Evolutionary conservation across 1,140 invertebrate species (phyloP).

Genomic region (Leucophenga varia): DNA sequence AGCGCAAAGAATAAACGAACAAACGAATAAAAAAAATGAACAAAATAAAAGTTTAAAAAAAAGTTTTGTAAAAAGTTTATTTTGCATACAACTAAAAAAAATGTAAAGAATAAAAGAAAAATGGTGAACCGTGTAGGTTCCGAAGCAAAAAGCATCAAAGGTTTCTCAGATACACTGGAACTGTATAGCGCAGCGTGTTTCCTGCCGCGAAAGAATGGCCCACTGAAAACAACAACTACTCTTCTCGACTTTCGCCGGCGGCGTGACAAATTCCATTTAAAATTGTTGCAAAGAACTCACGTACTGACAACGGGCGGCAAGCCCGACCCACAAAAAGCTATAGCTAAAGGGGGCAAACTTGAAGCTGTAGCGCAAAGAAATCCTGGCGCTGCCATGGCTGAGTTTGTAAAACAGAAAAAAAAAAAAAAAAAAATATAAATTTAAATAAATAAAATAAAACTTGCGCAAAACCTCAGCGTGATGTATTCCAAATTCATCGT

Average conservation of each 20-base stretch:
- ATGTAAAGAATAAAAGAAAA: too few relatives aligned
- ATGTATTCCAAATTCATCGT: slow-evolving; percentile 29
- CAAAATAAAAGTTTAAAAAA: slow-evolving; percentile 10
- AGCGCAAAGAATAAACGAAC: slow-evolving; percentile 8
- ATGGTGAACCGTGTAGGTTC: background rate
- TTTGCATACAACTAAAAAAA: slow-evolving; percentile 38
- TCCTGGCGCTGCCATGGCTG: too few relatives aligned
- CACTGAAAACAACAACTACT: slow-evolving; percentile 18
- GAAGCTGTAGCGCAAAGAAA: too few relatives aligned
- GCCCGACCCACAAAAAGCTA: background rate
- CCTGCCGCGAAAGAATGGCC: too few relatives aligned
- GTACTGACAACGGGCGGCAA: slow-evolving; percentile 17
- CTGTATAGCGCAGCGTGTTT: too few relatives aligned
- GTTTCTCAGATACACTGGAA: too few relatives aligned
- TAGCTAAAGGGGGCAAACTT: too few relatives aligned
- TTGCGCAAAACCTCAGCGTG: slow-evolving; percentile 43
- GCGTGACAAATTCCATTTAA: slow-evolving; percentile 56
- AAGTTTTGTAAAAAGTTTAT: slow-evolving; percentile 49
- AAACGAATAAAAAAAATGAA: slow-evolving; percentile 13
- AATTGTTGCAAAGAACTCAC: slow-evolving; percentile 50
- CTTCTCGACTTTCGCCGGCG: slow-evolving; percentile 1
- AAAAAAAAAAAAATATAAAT: too few relatives aligned
- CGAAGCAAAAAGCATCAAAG: background rate
- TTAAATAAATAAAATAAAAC: slow-evolving; percentile 41
- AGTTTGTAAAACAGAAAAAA: too few relatives aligned